Conservation (phyloP, 2,888 invertebrate genomes). For the Drosophila conformis region DNA sequence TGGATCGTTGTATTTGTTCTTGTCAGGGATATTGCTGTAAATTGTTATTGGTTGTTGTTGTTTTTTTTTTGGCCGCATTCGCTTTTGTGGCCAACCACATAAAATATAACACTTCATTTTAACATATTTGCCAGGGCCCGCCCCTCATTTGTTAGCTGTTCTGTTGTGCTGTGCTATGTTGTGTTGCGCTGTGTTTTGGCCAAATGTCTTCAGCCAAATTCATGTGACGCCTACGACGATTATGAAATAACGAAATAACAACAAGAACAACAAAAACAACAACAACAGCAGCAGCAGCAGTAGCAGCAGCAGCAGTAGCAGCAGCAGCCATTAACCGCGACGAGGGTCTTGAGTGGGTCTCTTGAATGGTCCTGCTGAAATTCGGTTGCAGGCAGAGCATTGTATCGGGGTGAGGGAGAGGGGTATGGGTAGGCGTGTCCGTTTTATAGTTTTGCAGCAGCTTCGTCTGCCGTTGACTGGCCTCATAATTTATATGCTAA, state of each 20-base stretch:
- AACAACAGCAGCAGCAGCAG: conserved; percentile 17
- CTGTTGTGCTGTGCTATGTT: conserved; percentile 20
- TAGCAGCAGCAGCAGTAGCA: not conserved
- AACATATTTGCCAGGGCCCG: conserved; percentile 60
- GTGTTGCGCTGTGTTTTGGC: conserved; percentile 14
- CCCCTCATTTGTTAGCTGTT: conserved; percentile 50
- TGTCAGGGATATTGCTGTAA: conserved; percentile 60
- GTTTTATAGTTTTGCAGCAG: conserved; percentile 36
- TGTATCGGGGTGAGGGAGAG: not conserved
- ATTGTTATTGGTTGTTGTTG: conserved; percentile 40
- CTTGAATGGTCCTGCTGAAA: not conserved
- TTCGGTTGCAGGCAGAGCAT: not conserved
- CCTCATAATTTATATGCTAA: conserved; percentile 77
- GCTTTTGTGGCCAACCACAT: conserved; percentile 64
- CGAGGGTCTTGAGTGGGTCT: conserved; percentile 23
- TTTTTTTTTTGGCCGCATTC: conserved; percentile 7
- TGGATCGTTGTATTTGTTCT: conserved; percentile 61
- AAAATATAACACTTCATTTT: conserved; percentile 77
- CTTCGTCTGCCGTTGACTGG: conserved; percentile 44
- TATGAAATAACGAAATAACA: conserved; percentile 46
- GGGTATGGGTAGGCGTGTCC: conserved; percentile 6
- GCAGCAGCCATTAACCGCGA: conserved; percentile 24
- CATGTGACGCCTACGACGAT: conserved; percentile 63
- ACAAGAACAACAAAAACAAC: conserved; percentile 18
- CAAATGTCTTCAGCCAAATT: conserved; percentile 56